Percentiles rank a stretch among this genome's conserved stretches.
These are phyloP conservation scores for Cinara cedri DNA, from an alignment of 2,888 invertebrate genomes.

Conservation along the genomic window DNA sequence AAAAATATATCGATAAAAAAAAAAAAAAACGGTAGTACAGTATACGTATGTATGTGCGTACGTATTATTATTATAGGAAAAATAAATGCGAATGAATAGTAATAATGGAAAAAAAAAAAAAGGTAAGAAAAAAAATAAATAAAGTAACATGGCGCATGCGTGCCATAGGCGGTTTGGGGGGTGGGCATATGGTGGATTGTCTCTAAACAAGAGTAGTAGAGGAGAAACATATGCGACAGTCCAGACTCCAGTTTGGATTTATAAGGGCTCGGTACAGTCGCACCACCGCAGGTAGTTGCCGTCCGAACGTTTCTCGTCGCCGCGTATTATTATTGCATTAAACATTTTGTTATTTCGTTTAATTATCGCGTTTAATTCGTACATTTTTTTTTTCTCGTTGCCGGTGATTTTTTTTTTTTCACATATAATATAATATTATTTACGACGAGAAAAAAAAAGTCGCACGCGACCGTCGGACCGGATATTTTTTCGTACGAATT, in stretches of 20 bases:
- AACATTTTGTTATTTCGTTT: neutral
- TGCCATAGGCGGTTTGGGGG: conserved; percentile 55
- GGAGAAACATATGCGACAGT: conserved; percentile 52
- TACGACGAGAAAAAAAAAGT: too few relatives aligned
- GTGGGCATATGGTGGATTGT: conserved; percentile 56
- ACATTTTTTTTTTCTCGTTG: too few relatives aligned
- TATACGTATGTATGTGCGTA: neutral
- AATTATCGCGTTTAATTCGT: neutral
- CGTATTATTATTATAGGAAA: neutral
- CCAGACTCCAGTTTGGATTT: conserved; percentile 56
- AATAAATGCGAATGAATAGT: conserved; percentile 41
- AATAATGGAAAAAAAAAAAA: conserved; percentile 34
- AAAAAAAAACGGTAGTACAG: conserved; percentile 1
- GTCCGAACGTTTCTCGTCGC: neutral
- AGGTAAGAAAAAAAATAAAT: conserved; percentile 49
- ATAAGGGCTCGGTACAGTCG: conserved; percentile 42
- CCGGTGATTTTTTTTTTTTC: too few relatives aligned
- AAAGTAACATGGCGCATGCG: conserved; percentile 54
- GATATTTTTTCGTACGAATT: neutral
- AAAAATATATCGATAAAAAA: neutral
- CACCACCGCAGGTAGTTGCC: conserved; percentile 22
- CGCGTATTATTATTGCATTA: neutral
- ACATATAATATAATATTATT: too few relatives aligned
- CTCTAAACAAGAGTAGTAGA: conserved; percentile 53
- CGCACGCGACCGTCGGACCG: neutral